phyloP scores from a whole-genome alignment of 2,113 vertebrate genomes.

The Microcebus ravelobensis region DNA sequence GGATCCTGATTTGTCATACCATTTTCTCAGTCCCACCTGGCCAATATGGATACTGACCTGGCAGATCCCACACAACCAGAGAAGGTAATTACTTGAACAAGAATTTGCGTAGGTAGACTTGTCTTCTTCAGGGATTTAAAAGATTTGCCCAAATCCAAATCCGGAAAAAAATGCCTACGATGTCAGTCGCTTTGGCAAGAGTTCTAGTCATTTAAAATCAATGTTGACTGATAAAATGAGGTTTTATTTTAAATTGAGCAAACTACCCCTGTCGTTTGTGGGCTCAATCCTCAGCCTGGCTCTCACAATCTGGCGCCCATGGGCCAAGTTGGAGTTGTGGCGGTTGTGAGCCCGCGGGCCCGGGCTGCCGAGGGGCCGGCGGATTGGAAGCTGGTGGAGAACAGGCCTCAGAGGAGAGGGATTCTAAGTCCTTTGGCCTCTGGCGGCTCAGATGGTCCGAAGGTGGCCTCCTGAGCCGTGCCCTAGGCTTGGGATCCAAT shows the following conservation, averaged over 20 bases:
- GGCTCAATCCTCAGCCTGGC: not conserved
- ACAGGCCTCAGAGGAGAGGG: not conserved
- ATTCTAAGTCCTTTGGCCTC: not conserved
- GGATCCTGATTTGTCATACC: not conserved
- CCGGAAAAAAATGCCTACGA: not conserved
- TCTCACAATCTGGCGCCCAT: not conserved
- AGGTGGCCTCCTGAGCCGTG: not conserved
- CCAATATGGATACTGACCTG: not conserved
- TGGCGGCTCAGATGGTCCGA: not conserved
- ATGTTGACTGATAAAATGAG: slow-evolving; percentile 36
- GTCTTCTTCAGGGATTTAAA: not conserved
- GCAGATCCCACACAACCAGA: not conserved
- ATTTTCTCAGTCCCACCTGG: not conserved
- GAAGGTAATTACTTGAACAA: slow-evolving; percentile 32
- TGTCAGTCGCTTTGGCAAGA: slow-evolving; percentile 12
- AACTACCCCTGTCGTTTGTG: not conserved
- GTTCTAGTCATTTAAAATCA: not conserved
- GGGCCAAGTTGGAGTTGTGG: not conserved
- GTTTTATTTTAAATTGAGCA: slow-evolving; percentile 36
- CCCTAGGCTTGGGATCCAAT: not conserved
- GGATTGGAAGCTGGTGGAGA: not conserved
- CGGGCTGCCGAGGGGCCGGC: no score
- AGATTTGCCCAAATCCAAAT: slow-evolving; percentile 26
- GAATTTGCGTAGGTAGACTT: slow-evolving; percentile 35
- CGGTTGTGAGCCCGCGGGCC: not conserved